phyloP scores from a whole-genome alignment of 2,113 vertebrate species.

The Ranitomeya variabilis region DNA sequence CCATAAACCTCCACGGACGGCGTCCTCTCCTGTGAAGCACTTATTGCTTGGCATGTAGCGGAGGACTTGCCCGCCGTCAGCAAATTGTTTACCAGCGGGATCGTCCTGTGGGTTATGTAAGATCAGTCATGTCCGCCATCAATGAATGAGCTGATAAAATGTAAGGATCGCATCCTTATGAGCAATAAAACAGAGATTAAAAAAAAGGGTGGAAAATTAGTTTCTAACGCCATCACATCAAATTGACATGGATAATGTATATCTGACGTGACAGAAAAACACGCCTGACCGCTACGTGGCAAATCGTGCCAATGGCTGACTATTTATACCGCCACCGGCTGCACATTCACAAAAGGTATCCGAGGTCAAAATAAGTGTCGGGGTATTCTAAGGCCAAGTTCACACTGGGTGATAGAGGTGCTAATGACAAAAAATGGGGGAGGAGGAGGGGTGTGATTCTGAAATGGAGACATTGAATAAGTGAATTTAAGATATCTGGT shows the following conservation, averaged over 20 bases:
- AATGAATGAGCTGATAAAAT: background rate
- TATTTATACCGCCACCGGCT: background rate
- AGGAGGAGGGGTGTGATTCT: background rate
- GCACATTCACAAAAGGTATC: background rate
- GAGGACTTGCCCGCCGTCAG: background rate
- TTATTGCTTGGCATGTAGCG: constrained; percentile 41
- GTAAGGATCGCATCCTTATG: background rate
- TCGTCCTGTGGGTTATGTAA: constrained; percentile 2
- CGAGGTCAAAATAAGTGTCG: background rate
- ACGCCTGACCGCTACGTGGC: background rate
- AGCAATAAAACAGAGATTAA: background rate
- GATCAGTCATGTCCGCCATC: background rate
- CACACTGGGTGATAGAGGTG: background rate
- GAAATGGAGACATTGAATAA: background rate
- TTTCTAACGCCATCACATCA: background rate
- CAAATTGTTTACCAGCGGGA: constrained; percentile 38
- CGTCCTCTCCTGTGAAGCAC: background rate
- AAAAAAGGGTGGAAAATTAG: too few species aligned
- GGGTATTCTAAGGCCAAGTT: background rate
- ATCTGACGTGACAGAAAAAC: background rate
- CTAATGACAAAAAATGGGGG: too few species aligned
- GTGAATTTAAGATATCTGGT: too few species aligned
- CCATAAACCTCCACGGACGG: constrained; percentile 25
- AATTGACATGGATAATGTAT: background rate
- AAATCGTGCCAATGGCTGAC: background rate